These are phyloP conservation scores for Hemistola chrysoprasaria DNA, from an alignment of 2,888 invertebrate genomes.

Conservation along the genomic window DNA sequence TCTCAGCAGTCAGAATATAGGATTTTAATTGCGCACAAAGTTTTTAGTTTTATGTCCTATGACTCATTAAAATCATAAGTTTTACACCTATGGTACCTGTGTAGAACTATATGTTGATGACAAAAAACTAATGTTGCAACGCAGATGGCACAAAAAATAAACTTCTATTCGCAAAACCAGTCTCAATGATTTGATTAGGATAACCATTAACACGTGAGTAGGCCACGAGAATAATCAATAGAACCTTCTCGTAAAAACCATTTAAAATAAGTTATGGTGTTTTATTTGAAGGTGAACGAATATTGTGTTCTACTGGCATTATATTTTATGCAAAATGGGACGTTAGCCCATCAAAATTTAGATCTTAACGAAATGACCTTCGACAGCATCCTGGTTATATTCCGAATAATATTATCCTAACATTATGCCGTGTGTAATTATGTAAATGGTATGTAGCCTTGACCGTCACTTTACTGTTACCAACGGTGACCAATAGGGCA, in stretches of 20 bases:
- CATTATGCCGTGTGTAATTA: conserved; percentile 40
- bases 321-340: conserved; percentile 13
- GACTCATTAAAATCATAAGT: no score
- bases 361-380: conserved; percentile 52
- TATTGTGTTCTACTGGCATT: conserved; percentile 27
- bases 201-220: neutral
- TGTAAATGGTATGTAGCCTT: conserved; percentile 58
- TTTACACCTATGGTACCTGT: no score
- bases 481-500: conserved; percentile 11
- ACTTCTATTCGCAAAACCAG: no score
- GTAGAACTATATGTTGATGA: no score
- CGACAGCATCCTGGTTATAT: conserved; percentile 62
- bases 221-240: neutral
- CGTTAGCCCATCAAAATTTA: conserved; percentile 22
- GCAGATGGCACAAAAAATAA: no score
- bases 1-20: no score
- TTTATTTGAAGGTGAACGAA: conserved; percentile 53
- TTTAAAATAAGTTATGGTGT: conserved; percentile 26
- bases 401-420: conserved; percentile 45
- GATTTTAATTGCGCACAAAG: no score
- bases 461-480: conserved; percentile 47
- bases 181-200: neutral
- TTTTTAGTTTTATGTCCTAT: no score
- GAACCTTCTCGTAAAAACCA: conserved; percentile 3
- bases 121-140: no score